phyloP scores from a whole-genome alignment of 2,797 vertebrate genomes.

The Anguilla marmorata region DNA sequence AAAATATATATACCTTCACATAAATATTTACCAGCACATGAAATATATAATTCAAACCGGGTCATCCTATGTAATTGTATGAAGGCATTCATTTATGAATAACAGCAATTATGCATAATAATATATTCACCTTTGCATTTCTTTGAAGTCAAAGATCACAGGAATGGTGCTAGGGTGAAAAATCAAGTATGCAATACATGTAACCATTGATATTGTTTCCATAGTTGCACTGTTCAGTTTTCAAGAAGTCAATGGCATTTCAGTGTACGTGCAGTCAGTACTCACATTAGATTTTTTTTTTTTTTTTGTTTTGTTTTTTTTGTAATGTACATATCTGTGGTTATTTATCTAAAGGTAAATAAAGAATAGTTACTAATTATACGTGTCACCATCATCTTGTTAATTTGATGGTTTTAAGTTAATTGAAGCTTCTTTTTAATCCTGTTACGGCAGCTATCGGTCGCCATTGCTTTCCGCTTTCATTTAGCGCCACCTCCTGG shows the following conservation, averaged over 20 bases:
- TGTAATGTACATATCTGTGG: constrained; percentile 63
- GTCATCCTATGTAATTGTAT: constrained; percentile 43
- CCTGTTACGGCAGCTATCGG: background rate
- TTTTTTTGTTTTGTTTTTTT: constrained; percentile 50
- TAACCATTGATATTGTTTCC: constrained; percentile 50
- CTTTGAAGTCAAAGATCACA: constrained; percentile 44
- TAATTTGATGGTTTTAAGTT: constrained; percentile 16
- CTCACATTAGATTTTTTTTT: constrained; percentile 54
- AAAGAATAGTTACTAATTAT: constrained; percentile 57
- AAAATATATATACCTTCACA: constrained; percentile 37
- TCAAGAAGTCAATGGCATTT: constrained; percentile 46
- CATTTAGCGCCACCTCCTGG: background rate
- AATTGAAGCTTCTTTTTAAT: background rate
- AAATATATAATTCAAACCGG: constrained; percentile 41
- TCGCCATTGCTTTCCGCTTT: background rate
- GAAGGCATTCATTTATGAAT: constrained; percentile 50
- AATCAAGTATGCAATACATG: constrained; percentile 66
- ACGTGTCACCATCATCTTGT: background rate
- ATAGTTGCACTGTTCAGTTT: constrained; percentile 51
- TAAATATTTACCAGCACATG: constrained; percentile 42
- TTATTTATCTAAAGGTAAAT: constrained; percentile 63
- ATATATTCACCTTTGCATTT: constrained; percentile 59
- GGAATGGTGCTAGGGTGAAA: constrained; percentile 44
- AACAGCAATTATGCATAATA: constrained; percentile 46
- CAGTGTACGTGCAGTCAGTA: constrained; percentile 50